phyloP scores from a whole-genome alignment of 2,113 vertebrate genomes.

The Macrotis lagotis region DNA sequence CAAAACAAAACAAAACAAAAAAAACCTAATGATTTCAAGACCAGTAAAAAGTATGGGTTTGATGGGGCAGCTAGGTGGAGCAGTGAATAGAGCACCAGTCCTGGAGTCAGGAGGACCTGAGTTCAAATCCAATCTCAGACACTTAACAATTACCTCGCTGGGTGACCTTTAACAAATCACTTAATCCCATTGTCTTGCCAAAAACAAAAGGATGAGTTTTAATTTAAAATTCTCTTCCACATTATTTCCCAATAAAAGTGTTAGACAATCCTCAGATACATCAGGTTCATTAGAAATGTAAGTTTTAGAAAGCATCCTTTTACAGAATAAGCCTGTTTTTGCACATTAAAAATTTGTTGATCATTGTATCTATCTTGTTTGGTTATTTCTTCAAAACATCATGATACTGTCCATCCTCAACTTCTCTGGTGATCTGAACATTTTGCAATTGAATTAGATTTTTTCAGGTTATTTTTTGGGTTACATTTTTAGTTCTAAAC shows the following conservation, averaged over 20 bases:
- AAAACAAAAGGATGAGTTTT: neutral
- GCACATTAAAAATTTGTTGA: neutral
- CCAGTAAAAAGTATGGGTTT: neutral
- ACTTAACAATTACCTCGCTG: too few relatives aligned
- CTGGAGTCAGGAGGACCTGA: too few relatives aligned
- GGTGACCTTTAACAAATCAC: too few relatives aligned
- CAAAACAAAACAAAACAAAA: too few relatives aligned
- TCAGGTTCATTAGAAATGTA: neutral
- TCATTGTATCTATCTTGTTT: neutral
- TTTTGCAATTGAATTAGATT: too few relatives aligned
- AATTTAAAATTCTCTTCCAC: neutral
- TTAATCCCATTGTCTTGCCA: too few relatives aligned
- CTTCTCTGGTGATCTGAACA: neutral
- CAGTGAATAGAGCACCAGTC: too few relatives aligned
- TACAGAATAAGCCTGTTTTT: neutral
- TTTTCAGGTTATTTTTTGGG: too few relatives aligned
- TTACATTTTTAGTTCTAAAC: neutral
- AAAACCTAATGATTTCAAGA: neutral
- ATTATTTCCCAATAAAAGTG: neutral
- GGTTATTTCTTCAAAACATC: neutral
- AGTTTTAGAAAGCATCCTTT: neutral
- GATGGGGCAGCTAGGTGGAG: too few relatives aligned
- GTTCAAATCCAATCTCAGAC: too few relatives aligned
- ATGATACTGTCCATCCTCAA: neutral
- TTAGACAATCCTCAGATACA: neutral